phyloP scores from a whole-genome alignment of 2,797 vertebrate species.

The Amphiprion clarkii region DNA sequence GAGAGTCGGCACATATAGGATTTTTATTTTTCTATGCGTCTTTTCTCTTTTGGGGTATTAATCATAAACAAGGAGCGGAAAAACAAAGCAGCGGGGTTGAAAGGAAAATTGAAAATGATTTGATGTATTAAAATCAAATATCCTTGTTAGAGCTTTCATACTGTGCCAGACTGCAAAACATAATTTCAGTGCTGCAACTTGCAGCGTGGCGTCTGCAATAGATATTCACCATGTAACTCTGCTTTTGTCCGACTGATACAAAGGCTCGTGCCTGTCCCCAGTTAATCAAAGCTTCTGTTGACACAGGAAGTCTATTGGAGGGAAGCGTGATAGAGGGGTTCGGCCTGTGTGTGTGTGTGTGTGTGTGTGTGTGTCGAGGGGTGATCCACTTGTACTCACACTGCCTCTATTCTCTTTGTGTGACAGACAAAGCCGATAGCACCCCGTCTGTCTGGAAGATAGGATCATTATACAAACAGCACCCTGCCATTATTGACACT shows the following conservation, averaged over 20 bases:
- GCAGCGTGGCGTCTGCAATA: not conserved
- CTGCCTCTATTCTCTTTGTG: conserved; percentile 68
- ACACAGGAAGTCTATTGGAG: conserved; percentile 75
- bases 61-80: conserved; percentile 51
- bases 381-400: conserved; percentile 55
- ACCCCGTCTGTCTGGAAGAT: conserved; percentile 67
- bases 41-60: conserved; percentile 17
- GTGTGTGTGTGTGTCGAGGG: conserved; percentile 28
- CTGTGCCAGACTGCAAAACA: conserved; percentile 14
- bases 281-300: conserved; percentile 76
- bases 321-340: conserved; percentile 48
- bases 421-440: conserved; percentile 72
- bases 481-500: conserved; percentile 68
- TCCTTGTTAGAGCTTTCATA: conserved; percentile 33
- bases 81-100: conserved; percentile 42
- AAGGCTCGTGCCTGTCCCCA: conserved; percentile 37
- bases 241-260: conserved; percentile 53
- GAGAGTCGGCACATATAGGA: conserved; percentile 8
- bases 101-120: conserved; percentile 49
- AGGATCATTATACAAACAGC: conserved; percentile 73
- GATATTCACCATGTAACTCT: conserved; percentile 22
- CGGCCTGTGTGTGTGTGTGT: conserved; percentile 1
- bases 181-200: conserved; percentile 32
- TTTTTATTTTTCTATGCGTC: not conserved
- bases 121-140: conserved; percentile 46